Conservation (phyloP, 2,797 vertebrate genomes). For the Lithobates sylvaticus region DNA sequence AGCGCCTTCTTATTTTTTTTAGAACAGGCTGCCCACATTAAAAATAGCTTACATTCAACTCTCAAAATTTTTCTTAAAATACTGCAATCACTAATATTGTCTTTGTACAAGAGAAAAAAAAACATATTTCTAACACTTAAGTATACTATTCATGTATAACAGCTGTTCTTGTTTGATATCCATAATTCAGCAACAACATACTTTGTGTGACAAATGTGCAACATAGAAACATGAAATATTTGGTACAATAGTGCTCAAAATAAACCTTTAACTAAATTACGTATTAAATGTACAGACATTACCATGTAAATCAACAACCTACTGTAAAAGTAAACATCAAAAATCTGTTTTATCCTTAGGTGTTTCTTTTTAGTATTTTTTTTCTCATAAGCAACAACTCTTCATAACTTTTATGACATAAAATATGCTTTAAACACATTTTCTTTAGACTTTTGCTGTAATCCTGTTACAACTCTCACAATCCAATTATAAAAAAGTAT, state of each 20-base stretch:
- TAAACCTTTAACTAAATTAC: constrained; percentile 83
- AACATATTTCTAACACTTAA: constrained; percentile 81
- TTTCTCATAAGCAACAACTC: constrained; percentile 82
- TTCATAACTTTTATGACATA: constrained; percentile 83
- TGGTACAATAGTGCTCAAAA: constrained; percentile 86
- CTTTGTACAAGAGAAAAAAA: constrained; percentile 76
- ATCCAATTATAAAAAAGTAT: constrained; percentile 78
- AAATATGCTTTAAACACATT: constrained; percentile 82
- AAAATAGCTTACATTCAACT: constrained; percentile 83
- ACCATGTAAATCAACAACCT: constrained; percentile 84
- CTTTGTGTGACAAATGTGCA: constrained; percentile 80
- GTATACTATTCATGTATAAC: constrained; percentile 82
- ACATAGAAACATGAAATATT: constrained; percentile 87
- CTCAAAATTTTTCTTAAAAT: constrained; percentile 83
- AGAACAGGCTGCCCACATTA: constrained; percentile 78
- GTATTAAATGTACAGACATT: constrained; percentile 82
- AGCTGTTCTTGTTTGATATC: constrained; percentile 80
- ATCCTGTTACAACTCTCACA: constrained; percentile 81
- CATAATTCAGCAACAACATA: constrained; percentile 85
- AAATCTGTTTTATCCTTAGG: constrained; percentile 84
- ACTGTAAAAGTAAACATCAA: constrained; percentile 88
- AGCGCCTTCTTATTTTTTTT: constrained; percentile 73
- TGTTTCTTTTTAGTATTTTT: constrained; percentile 70
- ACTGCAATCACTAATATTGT: constrained; percentile 84
- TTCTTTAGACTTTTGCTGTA: constrained; percentile 78